Evolutionary conservation across 2,113 vertebrate genomes (phyloP).

Genomic region (Gambusia affinis): DNA sequence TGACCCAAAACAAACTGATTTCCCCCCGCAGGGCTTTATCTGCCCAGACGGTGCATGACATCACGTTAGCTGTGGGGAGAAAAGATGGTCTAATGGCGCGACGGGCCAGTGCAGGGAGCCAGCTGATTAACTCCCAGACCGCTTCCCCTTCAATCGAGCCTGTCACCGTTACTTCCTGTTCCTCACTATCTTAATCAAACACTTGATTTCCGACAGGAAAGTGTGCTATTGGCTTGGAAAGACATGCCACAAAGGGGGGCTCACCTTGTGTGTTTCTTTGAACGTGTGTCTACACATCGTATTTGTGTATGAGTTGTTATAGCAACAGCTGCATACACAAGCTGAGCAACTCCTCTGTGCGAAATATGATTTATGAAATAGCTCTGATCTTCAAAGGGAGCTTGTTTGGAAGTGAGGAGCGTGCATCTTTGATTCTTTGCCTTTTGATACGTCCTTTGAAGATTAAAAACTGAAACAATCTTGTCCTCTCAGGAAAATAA

Average conservation of each 20-base stretch:
- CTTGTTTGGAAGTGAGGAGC: conserved; percentile 39
- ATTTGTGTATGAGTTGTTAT: conserved; percentile 59
- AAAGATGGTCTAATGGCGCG: conserved; percentile 64
- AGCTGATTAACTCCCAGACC: conserved; percentile 72
- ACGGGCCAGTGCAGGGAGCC: conserved; percentile 44
- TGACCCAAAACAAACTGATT: conserved; percentile 79
- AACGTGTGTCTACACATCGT: conserved; percentile 24
- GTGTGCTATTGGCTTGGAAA: conserved; percentile 56
- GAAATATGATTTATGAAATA: conserved; percentile 69
- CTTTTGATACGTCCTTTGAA: conserved; percentile 55
- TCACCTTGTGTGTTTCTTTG: conserved; percentile 18
- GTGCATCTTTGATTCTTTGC: conserved; percentile 30
- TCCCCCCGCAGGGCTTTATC: conserved; percentile 77
- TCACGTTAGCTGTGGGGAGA: conserved; percentile 62
- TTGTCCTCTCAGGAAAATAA: conserved; percentile 48
- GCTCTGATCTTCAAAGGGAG: conserved; percentile 70
- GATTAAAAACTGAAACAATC: conserved; percentile 53
- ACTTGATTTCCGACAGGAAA: conserved; percentile 82
- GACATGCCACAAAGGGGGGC: conserved; percentile 15
- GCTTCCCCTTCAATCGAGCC: conserved; percentile 69
- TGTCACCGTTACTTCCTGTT: conserved; percentile 84
- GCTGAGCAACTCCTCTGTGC: conserved; percentile 42
- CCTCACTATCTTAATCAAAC: conserved; percentile 82
- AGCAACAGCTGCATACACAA: conserved; percentile 46
- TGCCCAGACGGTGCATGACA: conserved; percentile 73